Percentiles rank a stretch among this genome's conserved stretches.
These are phyloP conservation scores for Caenorhabditis doughertyi DNA, from an alignment of 2,888 invertebrate genomes.

Conservation along the genomic window DNA sequence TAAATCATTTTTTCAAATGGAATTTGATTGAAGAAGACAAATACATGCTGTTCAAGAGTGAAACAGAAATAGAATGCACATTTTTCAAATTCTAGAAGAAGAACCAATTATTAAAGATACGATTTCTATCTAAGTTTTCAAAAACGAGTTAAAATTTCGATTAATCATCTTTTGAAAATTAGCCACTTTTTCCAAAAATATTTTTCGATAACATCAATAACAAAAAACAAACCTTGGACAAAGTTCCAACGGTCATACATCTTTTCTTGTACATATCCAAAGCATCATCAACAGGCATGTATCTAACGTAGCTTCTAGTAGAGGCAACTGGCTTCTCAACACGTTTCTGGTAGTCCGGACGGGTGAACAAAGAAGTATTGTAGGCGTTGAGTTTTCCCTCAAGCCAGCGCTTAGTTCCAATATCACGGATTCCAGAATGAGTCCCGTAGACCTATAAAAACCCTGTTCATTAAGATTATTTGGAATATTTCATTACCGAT, in stretches of 20 bases:
- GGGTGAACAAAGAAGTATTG: slow-evolving; percentile 79
- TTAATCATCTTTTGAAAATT: too few species aligned
- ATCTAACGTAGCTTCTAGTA: slow-evolving; percentile 78
- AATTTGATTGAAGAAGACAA: neutral
- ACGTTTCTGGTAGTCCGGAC: slow-evolving; percentile 70
- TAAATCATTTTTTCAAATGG: too few species aligned
- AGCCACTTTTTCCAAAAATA: too few species aligned
- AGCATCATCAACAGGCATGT: slow-evolving; percentile 82
- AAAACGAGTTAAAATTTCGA: too few species aligned
- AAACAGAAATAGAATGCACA: too few species aligned
- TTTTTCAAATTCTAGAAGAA: too few species aligned
- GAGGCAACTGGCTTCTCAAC: slow-evolving; percentile 79
- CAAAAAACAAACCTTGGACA: slow-evolving; percentile 76
- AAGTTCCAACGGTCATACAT: slow-evolving; percentile 82
- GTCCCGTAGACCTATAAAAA: slow-evolving; percentile 69
- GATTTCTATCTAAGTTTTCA: too few species aligned
- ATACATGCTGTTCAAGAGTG: too few species aligned
- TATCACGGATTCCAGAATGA: slow-evolving; percentile 77
- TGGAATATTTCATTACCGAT: slow-evolving; percentile 63
- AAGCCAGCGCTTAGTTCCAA: slow-evolving; percentile 82
- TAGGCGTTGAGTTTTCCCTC: slow-evolving; percentile 81
- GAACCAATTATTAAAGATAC: too few species aligned
- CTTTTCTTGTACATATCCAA: slow-evolving; percentile 82
- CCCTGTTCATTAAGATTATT: slow-evolving; percentile 1
- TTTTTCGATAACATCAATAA: too few species aligned